Conservation (phyloP, 2,113 vertebrate genomes). For the Chinchilla lanigera region DNA sequence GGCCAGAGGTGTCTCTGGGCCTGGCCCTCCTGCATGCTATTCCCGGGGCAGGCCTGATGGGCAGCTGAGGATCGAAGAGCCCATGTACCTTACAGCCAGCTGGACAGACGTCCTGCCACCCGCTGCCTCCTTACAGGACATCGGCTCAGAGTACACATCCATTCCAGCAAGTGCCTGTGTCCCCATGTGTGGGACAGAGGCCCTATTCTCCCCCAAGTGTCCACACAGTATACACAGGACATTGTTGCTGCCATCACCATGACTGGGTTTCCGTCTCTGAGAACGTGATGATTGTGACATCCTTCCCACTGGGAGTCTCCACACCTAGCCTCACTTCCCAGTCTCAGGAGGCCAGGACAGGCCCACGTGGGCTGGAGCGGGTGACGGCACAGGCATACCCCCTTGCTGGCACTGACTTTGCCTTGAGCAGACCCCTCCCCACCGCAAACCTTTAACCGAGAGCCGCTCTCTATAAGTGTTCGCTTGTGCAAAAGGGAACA, state of each 20-base stretch:
- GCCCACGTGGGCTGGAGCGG: slow-evolving; percentile 46
- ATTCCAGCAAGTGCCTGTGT: slow-evolving; percentile 66
- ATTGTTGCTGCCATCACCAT: slow-evolving; percentile 70
- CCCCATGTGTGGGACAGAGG: slow-evolving; percentile 67
- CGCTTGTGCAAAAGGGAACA: slow-evolving; percentile 87
- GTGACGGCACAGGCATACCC: slow-evolving; percentile 43
- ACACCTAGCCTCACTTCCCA: slow-evolving; percentile 55
- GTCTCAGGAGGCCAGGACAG: slow-evolving; percentile 70
- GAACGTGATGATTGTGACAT: slow-evolving; percentile 69
- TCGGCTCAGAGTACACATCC: slow-evolving; percentile 69
- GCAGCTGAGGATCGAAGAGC: slow-evolving; percentile 81
- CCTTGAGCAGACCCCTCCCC: slow-evolving; percentile 83
- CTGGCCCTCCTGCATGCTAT: slow-evolving; percentile 82
- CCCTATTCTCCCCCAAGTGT: slow-evolving; percentile 81
- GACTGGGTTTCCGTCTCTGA: slow-evolving; percentile 80
- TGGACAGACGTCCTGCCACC: slow-evolving; percentile 64
- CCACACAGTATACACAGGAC: slow-evolving; percentile 83
- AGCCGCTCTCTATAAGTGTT: slow-evolving; percentile 86
- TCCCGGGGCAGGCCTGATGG: slow-evolving; percentile 78
- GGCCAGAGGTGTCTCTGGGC: slow-evolving; percentile 67
- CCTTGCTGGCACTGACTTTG: slow-evolving; percentile 84
- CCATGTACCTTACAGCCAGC: slow-evolving; percentile 93
- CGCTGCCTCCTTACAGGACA: slow-evolving; percentile 65
- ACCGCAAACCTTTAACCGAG: slow-evolving; percentile 84
- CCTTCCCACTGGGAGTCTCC: slow-evolving; percentile 66